phyloP scores from a whole-genome alignment of 2,888 invertebrate genomes.

The Apomyelois bistriatella region DNA sequence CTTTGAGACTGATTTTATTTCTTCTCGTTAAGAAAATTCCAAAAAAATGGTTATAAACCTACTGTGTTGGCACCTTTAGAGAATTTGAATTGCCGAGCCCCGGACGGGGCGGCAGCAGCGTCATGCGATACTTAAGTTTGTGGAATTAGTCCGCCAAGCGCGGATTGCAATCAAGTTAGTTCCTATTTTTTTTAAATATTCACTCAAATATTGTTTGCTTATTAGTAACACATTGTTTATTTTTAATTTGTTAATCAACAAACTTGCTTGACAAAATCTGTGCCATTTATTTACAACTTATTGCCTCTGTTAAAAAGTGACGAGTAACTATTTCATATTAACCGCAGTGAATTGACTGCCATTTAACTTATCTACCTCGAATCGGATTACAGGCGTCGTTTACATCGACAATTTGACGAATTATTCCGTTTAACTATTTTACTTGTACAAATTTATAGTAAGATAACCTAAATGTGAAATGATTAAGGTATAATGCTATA shows the following conservation, averaged over 20 bases:
- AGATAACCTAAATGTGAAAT: conserved; percentile 58
- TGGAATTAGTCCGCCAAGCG: conserved; percentile 6
- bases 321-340: neutral
- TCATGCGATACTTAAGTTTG: neutral
- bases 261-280: conserved; percentile 21
- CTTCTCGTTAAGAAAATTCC: conserved; percentile 32
- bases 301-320: neutral
- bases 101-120: neutral
- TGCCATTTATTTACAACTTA: conserved; percentile 36
- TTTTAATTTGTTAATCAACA: conserved; percentile 45
- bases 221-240: conserved; percentile 40
- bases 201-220: conserved; percentile 48
- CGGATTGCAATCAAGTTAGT: conserved; percentile 69
- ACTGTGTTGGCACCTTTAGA: neutral
- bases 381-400: conserved; percentile 48
- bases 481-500: conserved; percentile 62
- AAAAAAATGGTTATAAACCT: conserved; percentile 1
- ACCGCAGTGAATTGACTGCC: conserved; percentile 24
- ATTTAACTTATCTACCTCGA: conserved; percentile 63
- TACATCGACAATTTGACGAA: conserved; percentile 33
- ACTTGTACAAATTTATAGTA: conserved; percentile 66
- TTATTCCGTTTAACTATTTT: conserved; percentile 37
- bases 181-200: conserved; percentile 65
- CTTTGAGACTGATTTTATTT: conserved; percentile 62
- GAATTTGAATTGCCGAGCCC: neutral